Evolutionary conservation across 2,113 vertebrate species (phyloP).

Genomic region (Andinoacara biseriatus): DNA sequence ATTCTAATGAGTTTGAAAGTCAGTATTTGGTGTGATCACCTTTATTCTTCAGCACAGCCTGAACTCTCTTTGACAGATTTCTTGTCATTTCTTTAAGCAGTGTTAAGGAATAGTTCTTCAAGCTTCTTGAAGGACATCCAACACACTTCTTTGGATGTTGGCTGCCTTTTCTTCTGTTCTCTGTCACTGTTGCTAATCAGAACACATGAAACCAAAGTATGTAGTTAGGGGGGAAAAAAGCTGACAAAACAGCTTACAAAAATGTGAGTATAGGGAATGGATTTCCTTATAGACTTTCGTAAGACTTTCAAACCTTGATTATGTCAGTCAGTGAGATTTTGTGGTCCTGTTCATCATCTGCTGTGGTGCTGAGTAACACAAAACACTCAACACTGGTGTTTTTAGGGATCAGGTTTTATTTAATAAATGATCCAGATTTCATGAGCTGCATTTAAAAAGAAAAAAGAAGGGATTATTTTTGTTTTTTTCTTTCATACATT

Average conservation of each 20-base stretch:
- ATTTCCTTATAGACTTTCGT: slow-evolving; percentile 10
- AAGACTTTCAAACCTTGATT: slow-evolving; percentile 12
- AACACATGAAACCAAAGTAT: background rate
- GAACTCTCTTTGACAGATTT: background rate
- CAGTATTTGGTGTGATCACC: background rate
- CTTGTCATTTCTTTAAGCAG: no score
- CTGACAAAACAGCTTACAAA: background rate
- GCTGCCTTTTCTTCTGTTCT: background rate
- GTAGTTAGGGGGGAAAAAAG: background rate
- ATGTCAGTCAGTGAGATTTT: background rate
- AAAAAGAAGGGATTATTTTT: no score
- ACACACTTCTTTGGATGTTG: background rate
- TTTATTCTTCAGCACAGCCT: background rate
- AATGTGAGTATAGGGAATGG: background rate
- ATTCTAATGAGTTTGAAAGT: background rate
- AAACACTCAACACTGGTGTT: background rate
- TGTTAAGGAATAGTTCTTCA: no score
- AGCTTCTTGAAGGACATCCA: no score
- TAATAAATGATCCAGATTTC: background rate
- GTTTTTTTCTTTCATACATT: background rate
- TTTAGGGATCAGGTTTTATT: background rate
- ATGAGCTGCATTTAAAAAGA: background rate
- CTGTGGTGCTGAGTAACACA: background rate
- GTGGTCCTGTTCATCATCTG: background rate
- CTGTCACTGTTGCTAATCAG: background rate